phyloP scores from a whole-genome alignment of 2,888 invertebrate species.

The Oligia fasciuncula region DNA sequence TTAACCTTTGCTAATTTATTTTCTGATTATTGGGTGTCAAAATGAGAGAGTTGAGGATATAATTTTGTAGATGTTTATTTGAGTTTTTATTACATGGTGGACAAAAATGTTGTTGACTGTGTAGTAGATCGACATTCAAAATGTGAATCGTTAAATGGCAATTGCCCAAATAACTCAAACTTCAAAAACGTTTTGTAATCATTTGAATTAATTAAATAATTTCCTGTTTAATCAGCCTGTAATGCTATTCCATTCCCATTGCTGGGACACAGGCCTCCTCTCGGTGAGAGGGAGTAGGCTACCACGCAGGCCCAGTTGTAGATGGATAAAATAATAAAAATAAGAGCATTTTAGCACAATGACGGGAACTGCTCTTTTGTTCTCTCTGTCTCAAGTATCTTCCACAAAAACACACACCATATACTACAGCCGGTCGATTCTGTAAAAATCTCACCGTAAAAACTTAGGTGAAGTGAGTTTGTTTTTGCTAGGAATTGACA shows the following conservation, averaged over 20 bases:
- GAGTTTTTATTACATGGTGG: neutral
- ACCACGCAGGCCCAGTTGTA: too few species aligned
- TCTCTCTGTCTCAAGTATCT: neutral
- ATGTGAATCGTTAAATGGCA: neutral
- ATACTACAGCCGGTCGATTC: too few species aligned
- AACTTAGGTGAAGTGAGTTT: too few species aligned
- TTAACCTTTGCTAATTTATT: neutral
- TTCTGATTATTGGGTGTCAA: neutral
- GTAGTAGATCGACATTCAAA: neutral
- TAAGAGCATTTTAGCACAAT: neutral
- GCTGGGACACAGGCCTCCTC: too few species aligned
- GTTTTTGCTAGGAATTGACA: too few species aligned
- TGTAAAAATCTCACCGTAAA: too few species aligned
- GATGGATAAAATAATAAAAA: neutral
- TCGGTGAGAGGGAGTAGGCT: too few species aligned
- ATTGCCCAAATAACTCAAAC: too few species aligned
- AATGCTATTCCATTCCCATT: too few species aligned
- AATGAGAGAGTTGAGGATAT: neutral
- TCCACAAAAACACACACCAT: conserved; percentile 45
- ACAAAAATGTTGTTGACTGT: neutral
- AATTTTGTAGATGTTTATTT: neutral
- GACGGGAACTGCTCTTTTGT: neutral
- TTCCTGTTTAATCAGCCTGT: too few species aligned
- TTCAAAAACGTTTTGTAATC: neutral
- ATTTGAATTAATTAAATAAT: too few species aligned